A percentile compares a stretch with the other conserved stretches of the same genome.
Evolutionary conservation across 1,140 invertebrate species (phyloP).

Genomic region (Drosophila miranda): DNA sequence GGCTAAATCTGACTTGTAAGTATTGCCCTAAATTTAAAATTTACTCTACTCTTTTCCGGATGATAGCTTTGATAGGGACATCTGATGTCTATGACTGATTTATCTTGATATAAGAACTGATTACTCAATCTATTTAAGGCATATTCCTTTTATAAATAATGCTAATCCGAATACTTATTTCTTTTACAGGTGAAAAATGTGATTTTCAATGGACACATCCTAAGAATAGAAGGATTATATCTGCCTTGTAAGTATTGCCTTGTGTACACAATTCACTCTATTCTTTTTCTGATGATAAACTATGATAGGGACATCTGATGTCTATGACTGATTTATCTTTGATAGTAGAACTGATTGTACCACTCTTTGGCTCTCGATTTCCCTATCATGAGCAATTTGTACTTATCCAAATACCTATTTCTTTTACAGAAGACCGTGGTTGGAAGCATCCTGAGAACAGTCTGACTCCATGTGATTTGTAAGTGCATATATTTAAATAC

Average conservation of each 20-base stretch:
- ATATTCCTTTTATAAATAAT: neutral
- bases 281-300: conserved; percentile 14
- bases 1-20: too few relatives aligned
- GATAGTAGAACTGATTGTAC: conserved; percentile 33
- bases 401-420: neutral
- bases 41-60: conserved; percentile 1
- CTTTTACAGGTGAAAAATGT: neutral
- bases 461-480: too few relatives aligned
- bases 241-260: neutral
- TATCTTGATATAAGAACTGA: conserved; percentile 49
- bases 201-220: neutral
- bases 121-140: neutral
- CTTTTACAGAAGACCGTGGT: neutral
- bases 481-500: too few relatives aligned
- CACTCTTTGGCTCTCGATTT: too few relatives aligned
- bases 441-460: neutral
- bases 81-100: conserved; percentile 44
- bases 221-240: too few relatives aligned
- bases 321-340: conserved; percentile 50
- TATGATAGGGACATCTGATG: conserved; percentile 50
- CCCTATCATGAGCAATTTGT: neutral
- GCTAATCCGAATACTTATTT: neutral
- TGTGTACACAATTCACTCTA: too few relatives aligned
- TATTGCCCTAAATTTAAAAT: too few relatives aligned
- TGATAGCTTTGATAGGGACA: conserved; percentile 49